Conservation (phyloP, 2,888 invertebrate genomes). For the Heteromyza rotundicornis region DNA sequence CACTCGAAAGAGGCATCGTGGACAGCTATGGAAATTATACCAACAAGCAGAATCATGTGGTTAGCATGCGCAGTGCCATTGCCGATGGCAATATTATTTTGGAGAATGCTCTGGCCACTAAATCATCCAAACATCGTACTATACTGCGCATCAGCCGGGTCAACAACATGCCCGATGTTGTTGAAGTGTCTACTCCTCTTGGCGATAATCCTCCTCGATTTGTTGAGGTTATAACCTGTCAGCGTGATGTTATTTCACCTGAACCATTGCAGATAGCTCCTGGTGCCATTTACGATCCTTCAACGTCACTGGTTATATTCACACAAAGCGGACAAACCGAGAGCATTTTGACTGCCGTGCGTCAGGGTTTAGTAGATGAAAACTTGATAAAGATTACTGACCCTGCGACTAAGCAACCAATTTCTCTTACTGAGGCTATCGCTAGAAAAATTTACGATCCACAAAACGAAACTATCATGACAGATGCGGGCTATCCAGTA, state of each 20-base stretch:
- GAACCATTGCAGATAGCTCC: conserved; percentile 77
- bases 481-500: conserved; percentile 71
- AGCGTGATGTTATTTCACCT: conserved; percentile 61
- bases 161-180: conserved; percentile 73
- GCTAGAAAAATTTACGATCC: conserved; percentile 76
- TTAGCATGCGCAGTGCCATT: conserved; percentile 75
- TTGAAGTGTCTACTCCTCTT: conserved; percentile 71
- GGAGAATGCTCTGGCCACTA: conserved; percentile 64
- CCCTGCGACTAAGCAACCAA: conserved; percentile 71
- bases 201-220: conserved; percentile 64
- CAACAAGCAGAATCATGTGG: conserved; percentile 67
- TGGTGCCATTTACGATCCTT: conserved; percentile 80
- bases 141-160: conserved; percentile 76
- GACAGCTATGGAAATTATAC: conserved; percentile 80
- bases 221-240: conserved; percentile 63
- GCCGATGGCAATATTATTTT: conserved; percentile 70
- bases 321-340: conserved; percentile 74
- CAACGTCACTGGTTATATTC: conserved; percentile 75
- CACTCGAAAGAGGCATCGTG: conserved; percentile 79
- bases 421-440: conserved; percentile 78
- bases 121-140: conserved; percentile 65
- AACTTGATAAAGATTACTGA: conserved; percentile 74
- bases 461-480: conserved; percentile 72
- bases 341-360: conserved; percentile 77
- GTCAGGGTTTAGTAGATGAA: conserved; percentile 74